phyloP scores from a whole-genome alignment of 2,797 vertebrate species.

The Malacoraja senta region DNA sequence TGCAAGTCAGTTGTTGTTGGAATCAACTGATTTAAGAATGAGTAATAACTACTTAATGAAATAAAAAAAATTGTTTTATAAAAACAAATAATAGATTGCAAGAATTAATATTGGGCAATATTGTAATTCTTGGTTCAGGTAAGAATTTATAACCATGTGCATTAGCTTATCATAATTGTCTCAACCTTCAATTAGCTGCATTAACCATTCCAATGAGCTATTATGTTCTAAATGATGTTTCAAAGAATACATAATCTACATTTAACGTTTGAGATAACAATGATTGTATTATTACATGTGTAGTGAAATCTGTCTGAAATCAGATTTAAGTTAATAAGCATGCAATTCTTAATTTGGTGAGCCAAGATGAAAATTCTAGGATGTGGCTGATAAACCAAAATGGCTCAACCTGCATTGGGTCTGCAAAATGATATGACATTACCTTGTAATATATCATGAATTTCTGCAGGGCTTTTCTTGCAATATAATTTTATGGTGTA shows the following conservation, averaged over 20 bases:
- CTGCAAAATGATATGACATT: not conserved
- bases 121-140: not conserved
- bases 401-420: not conserved
- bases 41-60: not conserved
- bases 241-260: not conserved
- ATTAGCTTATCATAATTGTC: not conserved
- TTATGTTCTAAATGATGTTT: not conserved
- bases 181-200: not conserved
- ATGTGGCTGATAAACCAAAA: not conserved
- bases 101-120: not conserved
- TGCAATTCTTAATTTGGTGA: not conserved
- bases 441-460: not conserved
- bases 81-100: not conserved
- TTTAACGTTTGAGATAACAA: not conserved
- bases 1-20: not conserved
- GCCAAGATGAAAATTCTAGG: not conserved
- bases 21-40: not conserved
- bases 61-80: not conserved
- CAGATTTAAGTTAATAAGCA: not conserved
- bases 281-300: not conserved
- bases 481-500: not conserved
- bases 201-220: not conserved
- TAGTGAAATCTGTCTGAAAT: constrained; percentile 22
- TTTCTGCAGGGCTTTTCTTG: not conserved
- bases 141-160: not conserved